A percentile compares a stretch with the other conserved stretches of the same genome.
These are phyloP conservation scores for Labeo calbasu DNA, from an alignment of 2,797 vertebrate species.

Conservation along the genomic window DNA sequence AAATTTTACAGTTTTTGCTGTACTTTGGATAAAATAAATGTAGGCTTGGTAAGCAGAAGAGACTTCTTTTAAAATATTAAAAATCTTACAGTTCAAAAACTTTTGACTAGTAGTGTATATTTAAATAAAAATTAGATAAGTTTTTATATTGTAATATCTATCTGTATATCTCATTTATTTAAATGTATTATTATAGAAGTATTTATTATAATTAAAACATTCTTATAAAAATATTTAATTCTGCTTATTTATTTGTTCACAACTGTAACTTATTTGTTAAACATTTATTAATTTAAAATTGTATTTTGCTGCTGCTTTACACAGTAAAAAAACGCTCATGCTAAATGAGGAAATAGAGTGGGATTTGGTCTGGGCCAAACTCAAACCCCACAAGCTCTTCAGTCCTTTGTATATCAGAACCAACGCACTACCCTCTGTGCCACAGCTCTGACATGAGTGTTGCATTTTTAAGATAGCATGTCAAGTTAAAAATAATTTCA, in stretches of 20 bases:
- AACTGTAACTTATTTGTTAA: too few species aligned
- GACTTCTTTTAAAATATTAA: too few species aligned
- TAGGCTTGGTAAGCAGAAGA: too few species aligned
- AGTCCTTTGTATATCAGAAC: neutral
- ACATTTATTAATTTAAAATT: neutral
- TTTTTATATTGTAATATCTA: neutral
- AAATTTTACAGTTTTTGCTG: too few species aligned
- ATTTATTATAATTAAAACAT: neutral
- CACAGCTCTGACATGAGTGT: slow-evolving; percentile 12
- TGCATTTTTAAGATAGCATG: slow-evolving; percentile 25
- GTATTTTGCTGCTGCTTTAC: neutral
- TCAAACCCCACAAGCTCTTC: neutral
- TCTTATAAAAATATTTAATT: too few species aligned
- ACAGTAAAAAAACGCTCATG: neutral
- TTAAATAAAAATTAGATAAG: neutral
- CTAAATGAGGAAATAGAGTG: neutral
- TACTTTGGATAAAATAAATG: too few species aligned
- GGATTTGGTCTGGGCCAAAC: neutral
- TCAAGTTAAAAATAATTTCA: slow-evolving; percentile 30
- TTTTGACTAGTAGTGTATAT: neutral
- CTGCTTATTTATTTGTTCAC: too few species aligned
- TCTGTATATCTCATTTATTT: neutral
- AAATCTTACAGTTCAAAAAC: too few species aligned
- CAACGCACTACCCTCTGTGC: neutral
- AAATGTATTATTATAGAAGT: neutral